Evolutionary conservation across 2,113 vertebrate genomes (phyloP).

Genomic region (Noturus placidus): DNA sequence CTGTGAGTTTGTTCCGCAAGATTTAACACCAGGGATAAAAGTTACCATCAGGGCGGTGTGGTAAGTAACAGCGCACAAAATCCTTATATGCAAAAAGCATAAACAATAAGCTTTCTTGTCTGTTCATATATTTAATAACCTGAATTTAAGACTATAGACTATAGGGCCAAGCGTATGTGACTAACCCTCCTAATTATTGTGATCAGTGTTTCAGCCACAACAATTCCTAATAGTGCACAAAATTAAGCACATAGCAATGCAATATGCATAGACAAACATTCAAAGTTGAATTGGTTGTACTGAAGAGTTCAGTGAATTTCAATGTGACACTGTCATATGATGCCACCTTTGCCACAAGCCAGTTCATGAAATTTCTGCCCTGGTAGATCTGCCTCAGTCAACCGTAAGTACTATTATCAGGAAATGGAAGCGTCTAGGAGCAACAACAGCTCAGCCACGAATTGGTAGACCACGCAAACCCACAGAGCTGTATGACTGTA

Average conservation of each 20-base stretch:
- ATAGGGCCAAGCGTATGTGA: background rate
- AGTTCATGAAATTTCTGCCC: background rate
- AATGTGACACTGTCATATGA: background rate
- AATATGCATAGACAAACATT: background rate
- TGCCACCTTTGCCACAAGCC: background rate
- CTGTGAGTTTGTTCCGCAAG: conserved; percentile 93
- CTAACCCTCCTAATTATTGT: background rate
- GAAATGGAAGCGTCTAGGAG: background rate
- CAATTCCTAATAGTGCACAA: background rate
- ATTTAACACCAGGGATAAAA: conserved; percentile 92
- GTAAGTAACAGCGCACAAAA: conserved; percentile 71
- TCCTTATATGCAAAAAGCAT: background rate
- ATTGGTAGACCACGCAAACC: background rate
- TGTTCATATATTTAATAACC: background rate
- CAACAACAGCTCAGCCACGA: background rate
- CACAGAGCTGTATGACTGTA: no score
- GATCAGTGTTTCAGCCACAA: background rate
- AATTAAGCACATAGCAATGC: background rate
- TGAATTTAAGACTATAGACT: background rate
- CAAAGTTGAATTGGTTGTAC: background rate
- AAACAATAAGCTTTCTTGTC: background rate
- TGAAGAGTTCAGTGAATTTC: background rate
- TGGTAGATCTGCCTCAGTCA: background rate
- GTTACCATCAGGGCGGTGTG: conserved; percentile 95
- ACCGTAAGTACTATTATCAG: background rate